Conservation (phyloP, 2,113 vertebrate genomes). For the Chascanopsetta lugubris region DNA sequence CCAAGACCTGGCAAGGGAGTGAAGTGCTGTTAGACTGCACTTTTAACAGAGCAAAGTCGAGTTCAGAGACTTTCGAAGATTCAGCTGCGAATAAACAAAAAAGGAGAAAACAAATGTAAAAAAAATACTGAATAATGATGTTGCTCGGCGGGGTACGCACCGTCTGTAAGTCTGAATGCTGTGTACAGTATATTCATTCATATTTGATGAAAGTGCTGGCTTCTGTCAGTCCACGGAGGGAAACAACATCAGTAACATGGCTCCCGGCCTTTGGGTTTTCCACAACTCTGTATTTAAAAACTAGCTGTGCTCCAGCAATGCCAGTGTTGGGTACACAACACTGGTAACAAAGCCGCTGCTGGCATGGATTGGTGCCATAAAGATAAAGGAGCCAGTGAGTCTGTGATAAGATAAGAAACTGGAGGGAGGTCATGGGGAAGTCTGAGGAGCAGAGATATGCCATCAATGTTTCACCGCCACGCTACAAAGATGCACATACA, state of each 20-base stretch:
- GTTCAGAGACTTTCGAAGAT: neutral
- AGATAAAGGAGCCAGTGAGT: slow-evolving; percentile 23
- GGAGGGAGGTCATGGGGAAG: neutral
- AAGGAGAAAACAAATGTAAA: slow-evolving; percentile 28
- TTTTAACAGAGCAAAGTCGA: slow-evolving; percentile 18
- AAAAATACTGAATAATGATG: slow-evolving; percentile 55
- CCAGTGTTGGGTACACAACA: neutral
- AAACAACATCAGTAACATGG: slow-evolving; percentile 31
- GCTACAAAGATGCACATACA: neutral
- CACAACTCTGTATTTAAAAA: slow-evolving; percentile 32
- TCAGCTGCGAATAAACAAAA: slow-evolving; percentile 21
- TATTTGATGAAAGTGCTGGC: slow-evolving; percentile 64
- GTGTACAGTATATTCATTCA: slow-evolving; percentile 57
- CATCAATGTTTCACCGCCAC: slow-evolving; percentile 24
- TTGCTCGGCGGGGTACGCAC: slow-evolving; percentile 18
- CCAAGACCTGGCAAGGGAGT: slow-evolving; percentile 12
- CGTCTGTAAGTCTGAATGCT: slow-evolving; percentile 28
- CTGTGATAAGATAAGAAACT: slow-evolving; percentile 16
- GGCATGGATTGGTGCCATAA: slow-evolving; percentile 9
- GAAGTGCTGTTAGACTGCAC: slow-evolving; percentile 6
- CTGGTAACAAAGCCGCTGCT: slow-evolving; percentile 15
- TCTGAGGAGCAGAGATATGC: neutral
- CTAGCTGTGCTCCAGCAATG: slow-evolving; percentile 2
- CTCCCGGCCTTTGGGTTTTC: slow-evolving; percentile 36
- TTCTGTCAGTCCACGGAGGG: slow-evolving; percentile 52